Base-by-base conservation (phyloP, 1,140 invertebrate genomes). In the Aleiodes sp. region DNA sequence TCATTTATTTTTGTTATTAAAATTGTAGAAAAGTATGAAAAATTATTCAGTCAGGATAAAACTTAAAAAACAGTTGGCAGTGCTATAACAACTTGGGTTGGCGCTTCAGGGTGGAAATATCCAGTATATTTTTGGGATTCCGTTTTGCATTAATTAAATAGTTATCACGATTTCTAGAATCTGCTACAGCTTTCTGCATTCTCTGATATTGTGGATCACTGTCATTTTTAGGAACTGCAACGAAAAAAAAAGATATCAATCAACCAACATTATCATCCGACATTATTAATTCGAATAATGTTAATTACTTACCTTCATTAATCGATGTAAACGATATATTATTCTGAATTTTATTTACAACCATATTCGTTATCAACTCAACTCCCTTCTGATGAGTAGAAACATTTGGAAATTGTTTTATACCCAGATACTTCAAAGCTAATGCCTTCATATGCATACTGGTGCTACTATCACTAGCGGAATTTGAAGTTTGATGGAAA, bases 391-490 rank as follows among this genome's bases (percentile, higher is more conserved):
- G 8, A 43, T 62, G 82, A n/a, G 78, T 67, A 12, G 78, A 78
- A 19, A 84, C 67, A 74, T 87, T 85, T 1, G 83, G 75, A 37
- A 88, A 70, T 71, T 88, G 82, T 12, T 88, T 86, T 21, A 87
- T 83, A 26, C 87, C 89, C 39, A 91, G 79, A 82, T 92, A 91
- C 75, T 92, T 92, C 68, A 89, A 86, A 41, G 90, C 88, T 9
- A 92, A 77, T 71, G 90, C 89, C 73, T 89, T 91, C 84, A 91
- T 90, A 64, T 88, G 88, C 73, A 89, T 79, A 75, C 88, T 89
- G 1, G 88, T 88, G 65, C 89, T 89, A 14, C 84, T 87, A 24
- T 86, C 80, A 64, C 79, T 78, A 37, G 78, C 76, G 9, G 61
- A 65, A 57, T 75, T 82, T 12, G 79, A 69, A 19, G 75, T 67